Percentiles rank a stretch among this genome's conserved stretches.
Evolutionary conservation across 2,113 vertebrate species (phyloP).

Genomic region (Alligator mississippiensis): DNA sequence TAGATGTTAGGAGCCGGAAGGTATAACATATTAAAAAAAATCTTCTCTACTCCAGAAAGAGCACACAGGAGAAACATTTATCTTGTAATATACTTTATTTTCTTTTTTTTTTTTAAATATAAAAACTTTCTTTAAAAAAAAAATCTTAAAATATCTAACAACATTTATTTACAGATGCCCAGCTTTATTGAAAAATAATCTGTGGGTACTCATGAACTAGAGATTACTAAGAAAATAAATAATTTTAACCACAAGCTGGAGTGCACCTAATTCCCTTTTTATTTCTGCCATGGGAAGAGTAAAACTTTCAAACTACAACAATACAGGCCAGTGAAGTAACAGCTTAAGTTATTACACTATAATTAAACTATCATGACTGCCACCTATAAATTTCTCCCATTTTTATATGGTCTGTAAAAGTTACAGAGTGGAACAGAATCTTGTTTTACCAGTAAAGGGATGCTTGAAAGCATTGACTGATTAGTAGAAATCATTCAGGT

Average conservation of each 20-base stretch:
- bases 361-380: constrained; percentile 37
- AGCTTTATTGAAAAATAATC: background rate
- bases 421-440: background rate
- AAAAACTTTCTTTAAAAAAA: background rate
- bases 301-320: constrained; percentile 3
- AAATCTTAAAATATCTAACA: background rate
- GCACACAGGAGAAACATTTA: background rate
- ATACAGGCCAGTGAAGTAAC: background rate
- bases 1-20: background rate
- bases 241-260: background rate
- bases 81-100: background rate
- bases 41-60: background rate
- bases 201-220: background rate
- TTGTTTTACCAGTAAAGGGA: background rate
- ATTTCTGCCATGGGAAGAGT: constrained; percentile 17
- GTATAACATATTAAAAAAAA: background rate
- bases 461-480: background rate
- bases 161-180: background rate
- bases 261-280: constrained; percentile 20
- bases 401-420: background rate
- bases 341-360: constrained; percentile 18
- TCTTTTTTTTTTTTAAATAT: background rate
- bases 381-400: background rate
- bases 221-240: background rate
- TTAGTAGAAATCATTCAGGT: background rate